phyloP scores from a whole-genome alignment of 1,140 invertebrate genomes.

The Euura saliciscinereae region DNA sequence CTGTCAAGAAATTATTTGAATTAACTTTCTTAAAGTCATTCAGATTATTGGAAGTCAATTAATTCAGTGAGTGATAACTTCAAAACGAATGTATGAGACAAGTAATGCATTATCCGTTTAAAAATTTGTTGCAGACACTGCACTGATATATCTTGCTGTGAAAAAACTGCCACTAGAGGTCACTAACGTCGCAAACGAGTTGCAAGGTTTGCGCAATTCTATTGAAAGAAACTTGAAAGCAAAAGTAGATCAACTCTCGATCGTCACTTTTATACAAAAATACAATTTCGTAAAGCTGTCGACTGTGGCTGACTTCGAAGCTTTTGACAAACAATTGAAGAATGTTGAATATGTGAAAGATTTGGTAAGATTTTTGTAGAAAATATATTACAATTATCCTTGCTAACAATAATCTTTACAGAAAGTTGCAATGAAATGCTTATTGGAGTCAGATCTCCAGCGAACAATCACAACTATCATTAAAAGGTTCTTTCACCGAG shows the following conservation, averaged over 20 bases:
- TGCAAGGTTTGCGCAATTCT: neutral
- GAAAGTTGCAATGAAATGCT: slow-evolving; percentile 3
- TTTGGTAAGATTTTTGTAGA: neutral
- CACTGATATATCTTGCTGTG: neutral
- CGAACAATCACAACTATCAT: neutral
- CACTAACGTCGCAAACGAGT: neutral
- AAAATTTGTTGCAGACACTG: neutral
- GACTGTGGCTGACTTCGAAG: neutral
- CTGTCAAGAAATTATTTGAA: neutral
- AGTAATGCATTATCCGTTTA: neutral
- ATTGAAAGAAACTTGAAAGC: slow-evolving; percentile 3
- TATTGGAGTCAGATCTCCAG: neutral
- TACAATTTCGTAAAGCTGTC: neutral
- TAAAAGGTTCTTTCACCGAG: neutral
- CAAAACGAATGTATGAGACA: neutral
- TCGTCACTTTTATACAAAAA: neutral
- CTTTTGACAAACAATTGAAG: neutral
- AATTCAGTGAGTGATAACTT: neutral
- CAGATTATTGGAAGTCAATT: neutral
- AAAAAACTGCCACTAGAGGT: neutral
- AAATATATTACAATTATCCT: neutral
- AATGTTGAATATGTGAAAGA: neutral
- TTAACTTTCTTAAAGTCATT: neutral
- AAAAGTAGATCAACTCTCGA: neutral
- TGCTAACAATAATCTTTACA: neutral